Evolutionary conservation across 2,113 vertebrate genomes (phyloP).

Genomic region (Euleptes europaea): DNA sequence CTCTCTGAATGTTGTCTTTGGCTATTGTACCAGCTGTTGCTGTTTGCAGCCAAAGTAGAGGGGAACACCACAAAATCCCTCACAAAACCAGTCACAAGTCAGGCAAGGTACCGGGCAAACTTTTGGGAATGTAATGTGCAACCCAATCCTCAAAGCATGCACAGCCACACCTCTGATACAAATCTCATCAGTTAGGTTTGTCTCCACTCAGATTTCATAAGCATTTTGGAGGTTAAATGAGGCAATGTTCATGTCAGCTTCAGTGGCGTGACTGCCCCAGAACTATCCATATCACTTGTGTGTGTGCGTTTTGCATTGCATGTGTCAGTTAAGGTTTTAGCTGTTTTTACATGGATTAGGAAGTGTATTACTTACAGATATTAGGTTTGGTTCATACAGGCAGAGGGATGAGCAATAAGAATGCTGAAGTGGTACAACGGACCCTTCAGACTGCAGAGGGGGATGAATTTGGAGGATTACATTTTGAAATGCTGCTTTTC

Average conservation of each 20-base stretch:
- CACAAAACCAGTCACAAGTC: neutral
- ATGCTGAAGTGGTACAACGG: too few species aligned
- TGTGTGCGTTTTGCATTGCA: too few species aligned
- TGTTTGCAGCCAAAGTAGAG: neutral
- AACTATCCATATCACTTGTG: neutral
- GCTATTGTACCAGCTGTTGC: neutral
- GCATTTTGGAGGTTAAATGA: neutral
- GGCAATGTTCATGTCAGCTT: neutral
- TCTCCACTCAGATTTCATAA: too few species aligned
- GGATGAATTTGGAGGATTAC: too few species aligned
- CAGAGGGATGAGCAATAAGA: too few species aligned
- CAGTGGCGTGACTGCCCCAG: neutral
- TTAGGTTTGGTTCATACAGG: too few species aligned
- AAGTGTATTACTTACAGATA: too few species aligned
- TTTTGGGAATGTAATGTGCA: neutral
- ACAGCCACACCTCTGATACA: neutral
- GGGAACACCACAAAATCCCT: neutral
- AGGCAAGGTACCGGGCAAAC: neutral
- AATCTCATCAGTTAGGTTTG: neutral
- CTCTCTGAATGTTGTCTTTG: neutral
- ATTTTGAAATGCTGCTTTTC: too few species aligned
- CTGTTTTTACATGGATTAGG: neutral
- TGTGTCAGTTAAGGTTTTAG: neutral
- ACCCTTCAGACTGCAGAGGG: too few species aligned
- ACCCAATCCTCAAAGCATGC: neutral